Evolutionary conservation across 2,888 invertebrate species (phyloP), one percentile per base, ranked within the genome.

Genomic region (Tinea pellionella): DNA sequence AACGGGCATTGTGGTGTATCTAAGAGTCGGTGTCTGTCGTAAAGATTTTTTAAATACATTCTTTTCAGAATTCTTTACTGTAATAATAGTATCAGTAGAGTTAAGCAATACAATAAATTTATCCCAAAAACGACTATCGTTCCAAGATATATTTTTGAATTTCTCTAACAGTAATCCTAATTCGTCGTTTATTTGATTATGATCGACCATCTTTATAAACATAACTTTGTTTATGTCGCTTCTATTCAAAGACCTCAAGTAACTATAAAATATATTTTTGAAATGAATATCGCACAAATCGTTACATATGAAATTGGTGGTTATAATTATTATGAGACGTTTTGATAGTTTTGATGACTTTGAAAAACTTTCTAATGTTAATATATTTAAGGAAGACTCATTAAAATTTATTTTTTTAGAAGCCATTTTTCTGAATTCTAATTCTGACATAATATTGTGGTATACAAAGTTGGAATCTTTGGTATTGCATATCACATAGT

Each of bases 401-500:
- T 92, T 93, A 37, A 89, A 88, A 3, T 92, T 89, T 72, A 92
- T 90, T 51, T 92, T 91, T 91, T 93, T 94, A 2, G 93, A 83
- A 9, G 91, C 83, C 67, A 94, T 90, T 76, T 93, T 93, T 65
- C 87, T 76, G 66, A 80, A 85, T 72, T 95, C 95, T 64, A 96
- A 80, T 71, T 94, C 94, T 67, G 77, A 91, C 88, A 85, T 93
- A 69, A 87, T 92, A 83, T 86, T 92, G 88, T 80, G 90, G 78
- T 78, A 92, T 80, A 90, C 88, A 65, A 88, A 92, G 89, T 85
- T 92, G 71, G 85, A 93, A 89, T 96, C 95, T 78, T 93, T 92
- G 77, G 92, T 92, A 80, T 94, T 93, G 82, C 96, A 96, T 69
- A 95, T 92, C 77, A 96, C 90, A 82, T 96, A 96, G 64, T 94